A percentile compares a stretch with the other conserved stretches of the same genome.
These are phyloP conservation scores for Sialis lutaria DNA, from an alignment of 2,888 invertebrate genomes.

Conservation along the genomic window DNA sequence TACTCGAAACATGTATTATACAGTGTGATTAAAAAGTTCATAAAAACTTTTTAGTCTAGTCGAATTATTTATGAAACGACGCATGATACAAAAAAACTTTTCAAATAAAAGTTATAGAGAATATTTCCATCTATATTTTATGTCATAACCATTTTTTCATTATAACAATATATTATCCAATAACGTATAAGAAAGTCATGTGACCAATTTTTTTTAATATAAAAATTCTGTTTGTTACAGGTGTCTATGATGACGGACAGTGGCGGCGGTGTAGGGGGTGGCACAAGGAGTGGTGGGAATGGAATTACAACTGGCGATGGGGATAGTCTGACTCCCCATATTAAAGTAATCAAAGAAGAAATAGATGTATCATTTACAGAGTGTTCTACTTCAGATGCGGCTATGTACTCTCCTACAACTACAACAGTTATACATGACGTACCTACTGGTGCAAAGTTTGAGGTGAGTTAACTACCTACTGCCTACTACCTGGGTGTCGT, in stretches of 20 bases:
- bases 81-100: too few species aligned
- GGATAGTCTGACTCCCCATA: conserved; percentile 28
- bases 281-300: conserved; percentile 16
- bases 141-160: too few species aligned
- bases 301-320: conserved; percentile 26
- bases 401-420: conserved; percentile 36
- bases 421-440: conserved; percentile 29
- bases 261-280: conserved; percentile 16
- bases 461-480: too few species aligned
- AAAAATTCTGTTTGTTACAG: conserved; percentile 24
- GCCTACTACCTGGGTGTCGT: too few species aligned
- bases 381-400: conserved; percentile 32
- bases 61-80: too few species aligned
- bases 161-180: too few species aligned
- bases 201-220: not conserved
- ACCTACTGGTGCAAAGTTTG: conserved; percentile 7
- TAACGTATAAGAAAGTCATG: too few species aligned
- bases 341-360: conserved; percentile 36
- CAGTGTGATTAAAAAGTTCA: not conserved
- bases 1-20: not conserved
- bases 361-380: conserved; percentile 29
- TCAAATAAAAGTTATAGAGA: too few species aligned
- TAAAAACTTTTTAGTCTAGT: too few species aligned
- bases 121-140: too few species aligned
- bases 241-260: conserved; percentile 54